Evolutionary conservation across 2,888 invertebrate genomes (phyloP).

Genomic region (Hipparchia semele): DNA sequence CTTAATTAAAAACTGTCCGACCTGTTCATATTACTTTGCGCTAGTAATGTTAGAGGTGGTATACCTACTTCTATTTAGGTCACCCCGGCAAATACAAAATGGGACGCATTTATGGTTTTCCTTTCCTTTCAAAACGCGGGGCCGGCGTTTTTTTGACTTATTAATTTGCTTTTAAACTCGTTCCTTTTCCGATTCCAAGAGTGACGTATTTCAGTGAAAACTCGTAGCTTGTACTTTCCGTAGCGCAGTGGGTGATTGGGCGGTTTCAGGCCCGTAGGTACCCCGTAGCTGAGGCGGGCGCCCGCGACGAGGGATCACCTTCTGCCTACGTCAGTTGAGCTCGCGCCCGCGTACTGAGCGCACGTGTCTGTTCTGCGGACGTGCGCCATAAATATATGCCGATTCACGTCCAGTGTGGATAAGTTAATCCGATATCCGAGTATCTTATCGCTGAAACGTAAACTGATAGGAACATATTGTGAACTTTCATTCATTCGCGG

Average conservation of each 20-base stretch:
- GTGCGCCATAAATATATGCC: conserved; percentile 45
- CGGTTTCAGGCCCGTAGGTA: conserved; percentile 66
- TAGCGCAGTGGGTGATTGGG: conserved; percentile 76
- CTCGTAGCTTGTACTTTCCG: conserved; percentile 67
- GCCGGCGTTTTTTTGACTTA: conserved; percentile 21
- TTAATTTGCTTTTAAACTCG: conserved; percentile 22
- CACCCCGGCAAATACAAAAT: conserved; percentile 13
- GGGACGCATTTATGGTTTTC: conserved; percentile 2
- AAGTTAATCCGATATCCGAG: conserved; percentile 38
- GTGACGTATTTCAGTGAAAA: conserved; percentile 44
- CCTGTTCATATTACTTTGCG: not conserved
- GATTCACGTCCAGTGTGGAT: conserved; percentile 45
- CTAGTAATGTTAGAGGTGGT: conserved; percentile 15
- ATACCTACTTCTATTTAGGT: conserved; percentile 32
- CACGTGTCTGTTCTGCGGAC: conserved; percentile 44
- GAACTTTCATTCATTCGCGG: conserved; percentile 27
- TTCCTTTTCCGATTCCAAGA: conserved; percentile 20
- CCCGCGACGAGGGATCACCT: conserved; percentile 48
- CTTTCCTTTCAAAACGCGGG: conserved; percentile 7
- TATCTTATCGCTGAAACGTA: conserved; percentile 44
- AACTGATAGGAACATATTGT: conserved; percentile 42
- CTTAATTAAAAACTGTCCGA: not conserved
- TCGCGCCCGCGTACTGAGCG: conserved; percentile 52
- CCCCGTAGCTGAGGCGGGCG: conserved; percentile 57
- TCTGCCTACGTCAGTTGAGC: conserved; percentile 71